Evolutionary conservation across 1,140 invertebrate genomes (phyloP).

Genomic region (Lethrus apterus): DNA sequence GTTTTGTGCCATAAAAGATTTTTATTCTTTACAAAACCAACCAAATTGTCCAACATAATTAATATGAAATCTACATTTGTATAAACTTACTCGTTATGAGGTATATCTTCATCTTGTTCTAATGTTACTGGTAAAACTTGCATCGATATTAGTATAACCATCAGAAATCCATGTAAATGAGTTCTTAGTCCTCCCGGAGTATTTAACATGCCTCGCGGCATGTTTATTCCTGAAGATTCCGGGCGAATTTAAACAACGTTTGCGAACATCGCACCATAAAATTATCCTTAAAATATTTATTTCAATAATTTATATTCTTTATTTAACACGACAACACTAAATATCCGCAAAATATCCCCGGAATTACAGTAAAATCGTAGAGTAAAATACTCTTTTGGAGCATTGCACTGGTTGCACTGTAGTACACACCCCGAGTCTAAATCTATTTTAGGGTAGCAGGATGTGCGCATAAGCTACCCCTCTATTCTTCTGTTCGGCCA

Average conservation of each 20-base stretch:
- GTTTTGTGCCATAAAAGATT: background rate
- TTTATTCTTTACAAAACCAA: background rate
- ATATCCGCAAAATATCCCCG: background rate
- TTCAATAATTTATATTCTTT: no score
- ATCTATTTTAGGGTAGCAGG: conserved; percentile 25
- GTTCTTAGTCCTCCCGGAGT: background rate
- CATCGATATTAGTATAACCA: conserved; percentile 16
- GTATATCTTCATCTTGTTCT: conserved; percentile 76
- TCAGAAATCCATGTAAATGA: background rate
- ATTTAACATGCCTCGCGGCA: background rate
- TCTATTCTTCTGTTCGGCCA: conserved; percentile 5
- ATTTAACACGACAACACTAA: background rate
- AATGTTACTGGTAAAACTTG: conserved; percentile 32
- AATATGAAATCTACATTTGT: background rate
- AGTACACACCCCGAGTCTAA: conserved; percentile 36
- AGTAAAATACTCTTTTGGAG: conserved; percentile 20
- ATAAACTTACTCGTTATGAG: conserved; percentile 76
- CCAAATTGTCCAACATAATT: background rate
- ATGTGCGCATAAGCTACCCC: conserved; percentile 25
- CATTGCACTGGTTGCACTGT: conserved; percentile 28
- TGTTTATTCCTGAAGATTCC: no score
- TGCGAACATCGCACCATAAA: no score
- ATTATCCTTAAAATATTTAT: conserved; percentile 9
- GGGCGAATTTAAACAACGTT: conserved; percentile 1
- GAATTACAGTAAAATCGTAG: conserved; percentile 21